phyloP scores from a whole-genome alignment of 2,888 invertebrate genomes.

The Asteroscopus sphinx region DNA sequence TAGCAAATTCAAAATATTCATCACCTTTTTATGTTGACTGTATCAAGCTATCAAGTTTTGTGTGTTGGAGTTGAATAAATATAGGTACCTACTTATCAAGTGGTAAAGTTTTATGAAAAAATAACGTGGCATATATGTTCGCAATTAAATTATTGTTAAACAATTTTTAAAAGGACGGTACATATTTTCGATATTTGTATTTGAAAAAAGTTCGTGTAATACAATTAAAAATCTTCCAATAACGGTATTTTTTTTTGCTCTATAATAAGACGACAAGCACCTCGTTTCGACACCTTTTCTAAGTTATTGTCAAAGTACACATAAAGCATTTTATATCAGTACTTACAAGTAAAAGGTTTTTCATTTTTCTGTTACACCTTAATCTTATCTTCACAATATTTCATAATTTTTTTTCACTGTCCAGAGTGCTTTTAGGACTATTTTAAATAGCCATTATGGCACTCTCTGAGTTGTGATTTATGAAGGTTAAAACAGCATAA shows the following conservation, averaged over 20 bases:
- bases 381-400: conserved; percentile 32
- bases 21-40: too few species aligned
- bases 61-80: too few species aligned
- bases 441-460: conserved; percentile 55
- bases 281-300: conserved; percentile 8
- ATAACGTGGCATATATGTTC: too few species aligned
- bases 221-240: not conserved
- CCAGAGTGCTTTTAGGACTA: conserved; percentile 42
- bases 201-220: too few species aligned
- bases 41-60: too few species aligned
- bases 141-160: too few species aligned
- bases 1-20: too few species aligned
- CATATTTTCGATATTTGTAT: too few species aligned
- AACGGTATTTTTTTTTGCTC: conserved; percentile 10
- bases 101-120: too few species aligned
- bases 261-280: conserved; percentile 3
- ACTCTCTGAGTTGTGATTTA: conserved; percentile 51
- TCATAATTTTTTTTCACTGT: conserved; percentile 39
- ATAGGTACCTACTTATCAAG: too few species aligned
- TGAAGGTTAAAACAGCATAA: conserved; percentile 57
- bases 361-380: conserved; percentile 15
- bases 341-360: conserved; percentile 25
- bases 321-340: conserved; percentile 26
- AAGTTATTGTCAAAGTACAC: conserved; percentile 23
- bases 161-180: too few species aligned